phyloP scores from a whole-genome alignment of 1,140 invertebrate genomes.

The Pectinophora gossypiella region DNA sequence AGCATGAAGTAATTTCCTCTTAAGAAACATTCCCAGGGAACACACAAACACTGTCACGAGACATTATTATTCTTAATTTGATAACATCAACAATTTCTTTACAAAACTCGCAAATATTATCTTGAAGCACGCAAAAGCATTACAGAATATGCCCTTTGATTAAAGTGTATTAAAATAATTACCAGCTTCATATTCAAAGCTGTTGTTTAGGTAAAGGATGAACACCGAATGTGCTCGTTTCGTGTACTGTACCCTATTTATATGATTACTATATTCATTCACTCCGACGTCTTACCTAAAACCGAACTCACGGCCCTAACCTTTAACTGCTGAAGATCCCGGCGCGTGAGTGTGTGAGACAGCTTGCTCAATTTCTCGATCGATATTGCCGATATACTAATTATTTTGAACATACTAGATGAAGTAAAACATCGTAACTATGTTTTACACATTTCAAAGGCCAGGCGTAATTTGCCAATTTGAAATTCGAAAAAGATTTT shows the following conservation, averaged over 20 bases:
- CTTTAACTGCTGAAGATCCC: conserved; percentile 60
- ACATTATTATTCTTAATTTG: conserved; percentile 2
- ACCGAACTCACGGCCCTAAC: conserved; percentile 47
- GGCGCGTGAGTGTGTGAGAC: conserved; percentile 29
- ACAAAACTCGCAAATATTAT: neutral
- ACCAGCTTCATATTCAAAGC: conserved; percentile 66
- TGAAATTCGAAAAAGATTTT: no score
- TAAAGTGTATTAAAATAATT: conserved; percentile 17
- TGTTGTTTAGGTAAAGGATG: conserved; percentile 41
- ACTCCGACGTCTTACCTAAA: conserved; percentile 9
- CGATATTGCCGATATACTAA: conserved; percentile 56
- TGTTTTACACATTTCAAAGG: no score
- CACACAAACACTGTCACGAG: neutral
- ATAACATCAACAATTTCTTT: neutral
- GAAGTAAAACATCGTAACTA: no score
- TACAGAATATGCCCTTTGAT: neutral
- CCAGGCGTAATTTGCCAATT: no score
- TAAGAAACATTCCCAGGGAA: neutral
- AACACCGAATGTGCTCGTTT: conserved; percentile 41
- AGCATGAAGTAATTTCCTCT: neutral
- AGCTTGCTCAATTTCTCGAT: conserved; percentile 50
- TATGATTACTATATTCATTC: conserved; percentile 64
- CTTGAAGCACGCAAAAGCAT: neutral
- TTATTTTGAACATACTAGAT: conserved; percentile 34
- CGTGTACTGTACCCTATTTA: conserved; percentile 51